Evolutionary conservation across 2,888 invertebrate genomes (phyloP), one percentile per base, ranked within the genome.

Genomic region (Anoplius nigerrimus): DNA sequence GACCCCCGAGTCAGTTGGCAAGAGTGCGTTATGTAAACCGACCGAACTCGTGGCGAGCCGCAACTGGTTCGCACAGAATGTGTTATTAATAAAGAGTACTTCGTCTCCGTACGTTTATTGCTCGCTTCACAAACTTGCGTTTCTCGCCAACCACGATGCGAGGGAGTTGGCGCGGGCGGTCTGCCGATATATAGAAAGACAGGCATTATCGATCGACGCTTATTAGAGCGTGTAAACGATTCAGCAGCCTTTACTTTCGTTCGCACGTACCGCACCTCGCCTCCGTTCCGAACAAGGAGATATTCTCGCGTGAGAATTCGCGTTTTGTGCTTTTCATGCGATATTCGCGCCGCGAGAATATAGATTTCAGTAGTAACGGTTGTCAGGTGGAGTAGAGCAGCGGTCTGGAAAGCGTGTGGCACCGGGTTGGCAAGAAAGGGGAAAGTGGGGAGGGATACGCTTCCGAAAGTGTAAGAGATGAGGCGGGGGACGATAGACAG

Each of bases 351-450:
- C 13, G 27, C 61, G 57, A 34, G 52, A 64, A 68, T 62, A 52
- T 65, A 74, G 76, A 69, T 69, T 74, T 69, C 59, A 62, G 56
- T 52, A 42, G 58, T 42, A 52, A 53, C 69, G 59, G 68, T 74
- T 74, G 76, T 71, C 69, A 55, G 72, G 52, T 45, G 55, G 70
- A 34, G 45, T n/a, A 66, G 18, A 16, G 67, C 72, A 70, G 46
- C 62, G 58, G 64, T 55, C 46, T 62, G 69, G 64, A 72, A 69
- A 45, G 57, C 52, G 21, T 15, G 52, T 15, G 15, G 52, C 3
- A 6, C 8, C 5, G 2, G 20, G 20, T 18, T 6, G 2, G 52
- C 3, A 52, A 52, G 52, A 18, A 34, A 27, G 21, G 18, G 21
- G 18, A 20, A 18, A 52, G 52, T 21, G 22, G 20, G 24, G 21